Evolutionary conservation across 2,113 vertebrate genomes (phyloP).

Genomic region (Ptychochromis oligacanthus): DNA sequence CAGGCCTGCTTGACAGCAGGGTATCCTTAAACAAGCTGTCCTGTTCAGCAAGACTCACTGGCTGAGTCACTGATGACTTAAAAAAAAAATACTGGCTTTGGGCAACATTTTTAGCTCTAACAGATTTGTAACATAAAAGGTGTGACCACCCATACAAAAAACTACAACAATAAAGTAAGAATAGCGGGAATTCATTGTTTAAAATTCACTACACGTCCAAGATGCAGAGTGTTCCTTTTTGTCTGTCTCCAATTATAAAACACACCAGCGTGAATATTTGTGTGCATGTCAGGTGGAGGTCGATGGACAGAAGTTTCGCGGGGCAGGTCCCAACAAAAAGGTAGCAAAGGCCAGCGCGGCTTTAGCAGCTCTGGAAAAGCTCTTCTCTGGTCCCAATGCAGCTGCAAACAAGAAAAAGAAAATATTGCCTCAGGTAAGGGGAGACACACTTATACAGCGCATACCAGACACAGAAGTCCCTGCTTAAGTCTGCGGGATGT

Average conservation of each 20-base stretch:
- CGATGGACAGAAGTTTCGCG: constrained; percentile 98
- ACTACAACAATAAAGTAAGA: background rate
- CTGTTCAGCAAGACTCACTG: constrained; percentile 34
- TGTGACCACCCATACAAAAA: background rate
- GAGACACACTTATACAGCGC: background rate
- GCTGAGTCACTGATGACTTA: constrained; percentile 37
- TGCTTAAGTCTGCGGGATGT: background rate
- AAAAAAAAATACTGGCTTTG: constrained; percentile 19
- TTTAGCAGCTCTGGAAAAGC: constrained; percentile 93
- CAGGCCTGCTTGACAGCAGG: constrained; percentile 64
- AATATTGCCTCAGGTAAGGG: constrained; percentile 90
- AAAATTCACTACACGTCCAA: background rate
- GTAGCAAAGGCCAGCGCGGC: constrained; percentile 99
- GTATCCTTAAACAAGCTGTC: constrained; percentile 64
- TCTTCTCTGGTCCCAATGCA: constrained; percentile 98
- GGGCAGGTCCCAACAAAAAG: constrained; percentile 98
- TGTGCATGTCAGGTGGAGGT: constrained; percentile 89
- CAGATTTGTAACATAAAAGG: background rate
- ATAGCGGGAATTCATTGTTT: background rate
- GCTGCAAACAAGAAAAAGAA: constrained; percentile 98
- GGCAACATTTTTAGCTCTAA: constrained; percentile 9
- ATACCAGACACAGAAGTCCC: background rate
- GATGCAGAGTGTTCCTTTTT: background rate
- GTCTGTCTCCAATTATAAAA: background rate
- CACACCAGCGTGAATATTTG: background rate